Base-by-base conservation (phyloP, 2,113 vertebrate species). In the Jacana jacana region DNA sequence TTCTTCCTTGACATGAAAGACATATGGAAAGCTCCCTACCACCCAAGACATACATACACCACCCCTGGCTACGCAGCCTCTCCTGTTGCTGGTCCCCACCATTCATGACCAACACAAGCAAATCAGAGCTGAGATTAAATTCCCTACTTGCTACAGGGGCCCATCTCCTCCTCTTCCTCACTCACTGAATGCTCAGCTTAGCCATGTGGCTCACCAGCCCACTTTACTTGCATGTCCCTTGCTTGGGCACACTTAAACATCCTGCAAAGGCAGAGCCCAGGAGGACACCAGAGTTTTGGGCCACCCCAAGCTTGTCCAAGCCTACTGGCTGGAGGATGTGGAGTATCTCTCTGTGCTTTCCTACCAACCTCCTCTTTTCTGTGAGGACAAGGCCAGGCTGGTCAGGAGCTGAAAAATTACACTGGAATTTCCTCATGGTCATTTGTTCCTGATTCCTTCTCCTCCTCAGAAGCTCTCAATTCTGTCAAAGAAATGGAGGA, bases 31-130 rank as follows among this genome's bases (percentile, higher is more conserved):
- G 39, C 51, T 48, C 68, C 55, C 22, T n/a, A 44, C 8, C 40
- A 33, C 4, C 0, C 11, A 31, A 80, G 14, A 55, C 18, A 58
- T 33, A 25, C 13, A 30, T 10, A 6, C 10, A 1, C 2, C 7
- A 14, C 24, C 4, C 11, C 33, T 31, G 30, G 28, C 23, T 60
- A 24, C 51, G 40, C 49, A 94, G 71, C n/a, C 20, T 85, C 44
- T 87, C 46, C 31, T 31, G 17, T 48, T 79, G 86, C 77, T 89
- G 78, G 42, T 3, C 24, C 37, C 17, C 44, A 65, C 15, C 44
- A 65, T 33, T 51, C 35, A 61, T 1, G 5, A 88, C 52, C 65
- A 82, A 42, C 15, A 71, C 0, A 0, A 91, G 39, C 25, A 81
- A 23, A 11, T 10, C 52, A 66, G 35, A 70, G 42, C 11, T 66